phyloP scores from a whole-genome alignment of 2,797 vertebrate species.

The Sebastes itinus region DNA sequence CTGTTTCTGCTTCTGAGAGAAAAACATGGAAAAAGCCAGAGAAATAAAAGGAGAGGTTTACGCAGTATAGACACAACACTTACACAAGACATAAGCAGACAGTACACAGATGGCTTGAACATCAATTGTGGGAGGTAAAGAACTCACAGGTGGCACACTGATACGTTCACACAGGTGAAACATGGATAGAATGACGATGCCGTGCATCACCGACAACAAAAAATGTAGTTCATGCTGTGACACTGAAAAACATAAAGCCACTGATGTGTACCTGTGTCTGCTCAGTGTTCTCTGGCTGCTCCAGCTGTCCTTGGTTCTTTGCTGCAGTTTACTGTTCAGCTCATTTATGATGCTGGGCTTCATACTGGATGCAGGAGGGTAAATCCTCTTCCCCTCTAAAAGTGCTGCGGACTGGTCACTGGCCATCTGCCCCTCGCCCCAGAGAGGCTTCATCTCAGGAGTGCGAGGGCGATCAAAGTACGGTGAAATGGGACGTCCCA shows the following conservation, averaged over 20 bases:
- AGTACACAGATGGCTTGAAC: conserved; percentile 3
- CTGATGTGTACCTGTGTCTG: conserved; percentile 87
- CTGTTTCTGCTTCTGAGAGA: conserved; percentile 69
- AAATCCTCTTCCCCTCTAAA: conserved; percentile 82
- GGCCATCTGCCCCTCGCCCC: conserved; percentile 76
- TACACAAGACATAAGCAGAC: conserved; percentile 27
- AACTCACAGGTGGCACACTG: neutral
- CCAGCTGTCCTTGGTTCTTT: conserved; percentile 85
- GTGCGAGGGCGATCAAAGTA: conserved; percentile 84
- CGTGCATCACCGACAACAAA: neutral
- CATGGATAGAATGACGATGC: neutral
- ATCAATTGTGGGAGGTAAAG: neutral
- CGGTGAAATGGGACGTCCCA: conserved; percentile 80
- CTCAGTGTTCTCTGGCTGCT: conserved; percentile 81
- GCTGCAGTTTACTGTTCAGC: conserved; percentile 92
- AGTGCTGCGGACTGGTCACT: conserved; percentile 69
- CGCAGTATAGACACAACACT: conserved; percentile 47
- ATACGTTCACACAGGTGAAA: conserved; percentile 7
- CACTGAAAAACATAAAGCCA: neutral
- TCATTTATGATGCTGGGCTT: conserved; percentile 94
- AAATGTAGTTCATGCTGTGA: neutral
- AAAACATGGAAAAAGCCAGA: conserved; percentile 62
- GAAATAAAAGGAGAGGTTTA: conserved; percentile 62
- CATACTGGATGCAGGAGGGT: conserved; percentile 86
- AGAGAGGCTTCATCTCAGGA: conserved; percentile 83